Conservation (phyloP, 1,140 invertebrate genomes). For the Pinna nobilis region DNA sequence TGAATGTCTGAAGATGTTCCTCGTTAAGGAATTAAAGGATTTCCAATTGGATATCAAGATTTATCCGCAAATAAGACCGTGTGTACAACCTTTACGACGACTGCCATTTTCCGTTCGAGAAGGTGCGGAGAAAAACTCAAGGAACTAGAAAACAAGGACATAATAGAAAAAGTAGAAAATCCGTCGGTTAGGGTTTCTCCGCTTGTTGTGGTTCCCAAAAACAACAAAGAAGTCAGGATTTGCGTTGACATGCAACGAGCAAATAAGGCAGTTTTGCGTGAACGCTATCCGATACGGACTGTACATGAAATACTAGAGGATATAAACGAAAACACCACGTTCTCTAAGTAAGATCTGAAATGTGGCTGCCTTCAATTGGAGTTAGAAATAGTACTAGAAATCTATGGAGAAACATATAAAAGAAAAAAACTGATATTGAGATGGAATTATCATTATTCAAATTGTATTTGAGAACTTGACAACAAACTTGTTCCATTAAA, state of each 20-base stretch:
- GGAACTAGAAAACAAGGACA: conserved; percentile 47
- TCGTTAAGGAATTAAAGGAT: conserved; percentile 53
- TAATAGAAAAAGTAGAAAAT: conserved; percentile 46
- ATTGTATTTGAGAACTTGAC: no score
- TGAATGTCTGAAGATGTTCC: no score
- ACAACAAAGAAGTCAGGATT: conserved; percentile 40
- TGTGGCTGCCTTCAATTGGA: no score
- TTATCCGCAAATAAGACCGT: conserved; percentile 45
- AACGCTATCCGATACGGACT: conserved; percentile 56
- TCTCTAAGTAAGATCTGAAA: not conserved
- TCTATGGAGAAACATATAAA: no score
- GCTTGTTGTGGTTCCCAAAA: conserved; percentile 35
- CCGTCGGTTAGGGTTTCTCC: conserved; percentile 32
- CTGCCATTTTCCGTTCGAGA: conserved; percentile 43
- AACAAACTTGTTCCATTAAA: no score
- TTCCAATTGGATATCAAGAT: conserved; percentile 45
- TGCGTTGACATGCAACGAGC: conserved; percentile 62
- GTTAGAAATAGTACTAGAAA: no score
- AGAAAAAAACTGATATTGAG: no score
- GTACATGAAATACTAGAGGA: conserved; percentile 57
- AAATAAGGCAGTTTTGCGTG: conserved; percentile 46
- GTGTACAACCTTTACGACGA: conserved; percentile 36
- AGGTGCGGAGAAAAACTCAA: conserved; percentile 45
- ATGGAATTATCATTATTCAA: no score
- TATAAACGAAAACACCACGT: conserved; percentile 31